Percentiles rank a stretch among this genome's conserved stretches.
phyloP scores from a whole-genome alignment of 2,113 vertebrate genomes.

The Elgaria multicarinata region DNA sequence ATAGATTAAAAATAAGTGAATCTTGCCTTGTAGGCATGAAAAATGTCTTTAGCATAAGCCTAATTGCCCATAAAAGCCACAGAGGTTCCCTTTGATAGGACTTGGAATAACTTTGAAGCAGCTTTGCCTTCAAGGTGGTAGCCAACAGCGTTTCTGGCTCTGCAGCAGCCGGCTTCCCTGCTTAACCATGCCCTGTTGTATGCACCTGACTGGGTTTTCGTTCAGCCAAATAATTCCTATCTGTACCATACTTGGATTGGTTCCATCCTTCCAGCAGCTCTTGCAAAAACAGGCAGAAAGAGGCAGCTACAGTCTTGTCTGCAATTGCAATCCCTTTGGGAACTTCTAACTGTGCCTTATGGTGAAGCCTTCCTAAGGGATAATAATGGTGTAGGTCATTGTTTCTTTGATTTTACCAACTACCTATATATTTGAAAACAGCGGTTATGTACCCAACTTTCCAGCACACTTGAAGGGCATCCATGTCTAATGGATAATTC shows the following conservation, averaged over 20 bases:
- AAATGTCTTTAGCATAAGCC: neutral
- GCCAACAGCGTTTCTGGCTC: neutral
- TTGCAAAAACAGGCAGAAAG: neutral
- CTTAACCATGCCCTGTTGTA: neutral
- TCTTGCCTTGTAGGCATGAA: constrained; percentile 2
- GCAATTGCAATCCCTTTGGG: neutral
- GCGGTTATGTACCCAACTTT: no score
- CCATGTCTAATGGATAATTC: neutral
- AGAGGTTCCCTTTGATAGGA: constrained; percentile 5
- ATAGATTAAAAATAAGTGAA: neutral
- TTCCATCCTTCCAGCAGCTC: neutral
- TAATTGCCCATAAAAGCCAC: constrained; percentile 10
- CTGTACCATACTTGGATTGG: neutral
- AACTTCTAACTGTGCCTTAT: neutral
- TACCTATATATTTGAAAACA: neutral
- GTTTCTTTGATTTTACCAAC: neutral
- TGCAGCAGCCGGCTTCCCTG: neutral
- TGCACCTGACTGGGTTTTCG: neutral
- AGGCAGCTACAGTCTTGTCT: neutral
- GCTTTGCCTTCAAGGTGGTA: neutral
- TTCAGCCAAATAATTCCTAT: neutral
- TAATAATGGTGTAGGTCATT: no score
- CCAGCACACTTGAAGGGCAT: neutral
- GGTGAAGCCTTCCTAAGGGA: neutral
- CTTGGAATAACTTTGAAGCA: constrained; percentile 16